These are phyloP conservation scores for Malurus alboscapulatus DNA, from an alignment of 2,113 vertebrate genomes.

Conservation along the genomic window DNA sequence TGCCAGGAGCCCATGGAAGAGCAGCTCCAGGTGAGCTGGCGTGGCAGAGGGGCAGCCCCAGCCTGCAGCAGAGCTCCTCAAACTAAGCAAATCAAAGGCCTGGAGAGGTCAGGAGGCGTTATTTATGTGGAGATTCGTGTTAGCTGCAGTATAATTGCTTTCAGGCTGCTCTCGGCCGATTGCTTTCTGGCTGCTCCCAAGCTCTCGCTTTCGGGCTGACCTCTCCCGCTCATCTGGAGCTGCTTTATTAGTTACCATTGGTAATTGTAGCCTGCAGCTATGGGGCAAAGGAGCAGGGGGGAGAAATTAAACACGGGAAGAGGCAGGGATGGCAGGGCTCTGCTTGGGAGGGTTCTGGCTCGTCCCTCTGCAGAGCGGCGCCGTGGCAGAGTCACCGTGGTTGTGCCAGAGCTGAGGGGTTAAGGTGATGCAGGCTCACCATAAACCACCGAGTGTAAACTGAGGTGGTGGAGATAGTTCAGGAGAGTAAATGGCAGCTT, in stretches of 20 bases:
- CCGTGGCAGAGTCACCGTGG: accelerated
- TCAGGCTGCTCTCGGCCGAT: slow-evolving; percentile 11
- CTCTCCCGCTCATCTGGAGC: not conserved
- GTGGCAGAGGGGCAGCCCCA: not conserved
- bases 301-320: not conserved
- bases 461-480: not conserved
- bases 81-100: slow-evolving; percentile 10
- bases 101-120: not conserved
- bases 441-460: not conserved
- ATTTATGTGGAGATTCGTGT: not conserved
- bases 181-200: not conserved
- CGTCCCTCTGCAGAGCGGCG: not conserved
- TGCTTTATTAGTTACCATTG: slow-evolving; percentile 1
- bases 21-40: not conserved
- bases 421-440: not conserved
- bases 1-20: not conserved
- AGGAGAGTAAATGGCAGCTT: not conserved
- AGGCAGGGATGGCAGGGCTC: not conserved
- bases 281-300: not conserved
- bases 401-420: not conserved
- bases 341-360: not conserved
- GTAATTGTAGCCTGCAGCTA: slow-evolving; percentile 29
- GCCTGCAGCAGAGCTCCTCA: not conserved
- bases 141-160: slow-evolving; percentile 41
- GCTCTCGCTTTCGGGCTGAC: not conserved